Evolutionary conservation across 2,888 invertebrate species (phyloP).

Genomic region (Allacma fusca): DNA sequence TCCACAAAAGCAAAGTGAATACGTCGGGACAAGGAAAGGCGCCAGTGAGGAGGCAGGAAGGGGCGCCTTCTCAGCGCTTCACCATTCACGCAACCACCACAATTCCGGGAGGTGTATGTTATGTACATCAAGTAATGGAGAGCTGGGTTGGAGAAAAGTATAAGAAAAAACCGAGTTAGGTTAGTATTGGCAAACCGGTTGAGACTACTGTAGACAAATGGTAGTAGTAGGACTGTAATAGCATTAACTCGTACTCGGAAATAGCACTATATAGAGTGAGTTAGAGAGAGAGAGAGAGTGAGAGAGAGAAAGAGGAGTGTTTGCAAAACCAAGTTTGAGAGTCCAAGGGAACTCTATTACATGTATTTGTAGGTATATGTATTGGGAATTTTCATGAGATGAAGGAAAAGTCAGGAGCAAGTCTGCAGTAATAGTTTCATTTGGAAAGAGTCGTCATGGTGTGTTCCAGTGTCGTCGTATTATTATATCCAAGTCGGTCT

Average conservation of each 20-base stretch:
- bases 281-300: slow-evolving; percentile 11
- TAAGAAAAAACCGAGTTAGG: background rate
- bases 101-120: slow-evolving; percentile 27
- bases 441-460: slow-evolving; percentile 37
- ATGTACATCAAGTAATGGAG: background rate
- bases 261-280: slow-evolving; percentile 18
- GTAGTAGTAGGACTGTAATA: background rate
- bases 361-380: background rate
- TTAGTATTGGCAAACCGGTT: background rate
- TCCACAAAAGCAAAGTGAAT: background rate
- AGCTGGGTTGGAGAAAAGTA: background rate
- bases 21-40: slow-evolving; percentile 37
- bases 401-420: slow-evolving; percentile 35
- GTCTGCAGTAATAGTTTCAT: slow-evolving; percentile 29
- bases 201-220: background rate
- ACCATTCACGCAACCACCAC: slow-evolving; percentile 30
- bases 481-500: background rate
- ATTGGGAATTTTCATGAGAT: background rate
- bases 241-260: background rate
- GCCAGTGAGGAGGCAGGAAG: slow-evolving; percentile 44
- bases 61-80: slow-evolving; percentile 39
- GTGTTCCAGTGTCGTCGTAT: slow-evolving; percentile 24
- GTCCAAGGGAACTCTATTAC: no score
- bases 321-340: no score
- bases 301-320: background rate